Conservation (phyloP, 2,113 vertebrate genomes). For the Lepidiolamprologus cunningtoni region DNA sequence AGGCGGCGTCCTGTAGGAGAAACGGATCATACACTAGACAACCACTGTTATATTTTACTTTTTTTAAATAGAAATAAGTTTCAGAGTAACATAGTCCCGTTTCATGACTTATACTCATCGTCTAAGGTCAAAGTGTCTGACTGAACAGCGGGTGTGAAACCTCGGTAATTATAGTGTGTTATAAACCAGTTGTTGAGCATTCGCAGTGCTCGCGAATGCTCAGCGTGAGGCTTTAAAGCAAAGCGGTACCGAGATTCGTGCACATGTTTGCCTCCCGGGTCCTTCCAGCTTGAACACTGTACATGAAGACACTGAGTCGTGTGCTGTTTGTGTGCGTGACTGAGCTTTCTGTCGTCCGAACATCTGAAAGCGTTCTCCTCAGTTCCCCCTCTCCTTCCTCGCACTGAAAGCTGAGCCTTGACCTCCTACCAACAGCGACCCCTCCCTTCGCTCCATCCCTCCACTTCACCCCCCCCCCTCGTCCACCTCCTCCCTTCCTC, state of each 20-base stretch:
- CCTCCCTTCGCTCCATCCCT: background rate
- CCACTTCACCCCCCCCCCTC: background rate
- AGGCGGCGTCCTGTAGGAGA: background rate
- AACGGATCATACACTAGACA: background rate
- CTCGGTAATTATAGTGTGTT: background rate
- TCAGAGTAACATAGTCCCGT: fast-evolving
- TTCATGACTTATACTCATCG: background rate
- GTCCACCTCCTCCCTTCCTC: background rate
- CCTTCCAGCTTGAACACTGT: slow-evolving; percentile 16
- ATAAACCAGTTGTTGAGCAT: background rate
- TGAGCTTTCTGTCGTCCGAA: slow-evolving; percentile 32
- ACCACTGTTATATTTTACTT: background rate
- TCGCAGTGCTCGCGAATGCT: background rate
- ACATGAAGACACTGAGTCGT: slow-evolving; percentile 13
- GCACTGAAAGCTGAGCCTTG: slow-evolving; percentile 62
- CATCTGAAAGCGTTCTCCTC: slow-evolving; percentile 40
- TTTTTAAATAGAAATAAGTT: fast-evolving
- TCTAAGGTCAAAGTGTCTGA: background rate
- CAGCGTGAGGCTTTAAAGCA: background rate
- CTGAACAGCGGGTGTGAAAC: background rate
- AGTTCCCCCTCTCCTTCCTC: slow-evolving; percentile 31
- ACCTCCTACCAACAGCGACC: slow-evolving; percentile 22
- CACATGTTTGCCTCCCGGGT: background rate
- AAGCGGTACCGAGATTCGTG: background rate
- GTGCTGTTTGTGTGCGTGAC: background rate